Percentiles rank a stretch among this genome's conserved stretches.
These are phyloP conservation scores for Xanthorhoe designata DNA, from an alignment of 2,888 invertebrate species.

Conservation along the genomic window DNA sequence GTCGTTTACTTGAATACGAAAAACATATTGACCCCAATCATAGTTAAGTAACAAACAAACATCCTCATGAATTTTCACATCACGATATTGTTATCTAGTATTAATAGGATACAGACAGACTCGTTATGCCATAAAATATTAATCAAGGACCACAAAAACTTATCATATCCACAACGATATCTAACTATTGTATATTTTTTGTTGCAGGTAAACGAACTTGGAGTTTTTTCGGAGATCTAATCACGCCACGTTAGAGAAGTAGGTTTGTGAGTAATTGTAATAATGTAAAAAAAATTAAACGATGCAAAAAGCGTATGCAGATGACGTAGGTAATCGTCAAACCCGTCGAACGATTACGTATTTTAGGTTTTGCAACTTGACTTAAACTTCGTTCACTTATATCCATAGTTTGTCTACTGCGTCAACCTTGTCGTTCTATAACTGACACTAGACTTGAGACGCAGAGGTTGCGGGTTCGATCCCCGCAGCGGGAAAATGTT, in stretches of 20 bases:
- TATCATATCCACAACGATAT: conserved; percentile 39
- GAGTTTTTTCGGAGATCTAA: conserved; percentile 35
- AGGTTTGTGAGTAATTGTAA: conserved; percentile 29
- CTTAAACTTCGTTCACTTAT: too few species aligned
- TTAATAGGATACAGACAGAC: conserved; percentile 4
- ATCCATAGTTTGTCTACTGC: too few species aligned
- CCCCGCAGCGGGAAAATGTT: too few species aligned
- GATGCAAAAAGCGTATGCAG: conserved; percentile 14
- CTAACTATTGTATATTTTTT: conserved; percentile 46
- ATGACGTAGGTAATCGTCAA: not conserved
- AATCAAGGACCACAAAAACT: conserved; percentile 42
- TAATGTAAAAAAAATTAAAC: conserved; percentile 8
- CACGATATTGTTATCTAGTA: not conserved
- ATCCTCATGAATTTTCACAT: not conserved
- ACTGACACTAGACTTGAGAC: too few species aligned
- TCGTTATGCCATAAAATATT: conserved; percentile 35
- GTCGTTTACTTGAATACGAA: too few species aligned
- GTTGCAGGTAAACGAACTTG: conserved; percentile 50
- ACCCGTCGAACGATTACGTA: too few species aligned
- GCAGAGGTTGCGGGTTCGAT: too few species aligned
- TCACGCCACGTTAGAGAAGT: conserved; percentile 32
- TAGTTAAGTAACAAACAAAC: not conserved
- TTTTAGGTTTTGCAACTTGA: too few species aligned
- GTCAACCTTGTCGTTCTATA: too few species aligned
- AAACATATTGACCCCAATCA: too few species aligned